Conservation (phyloP, 2,113 vertebrate species). For the Pollimyrus isidori region DNA sequence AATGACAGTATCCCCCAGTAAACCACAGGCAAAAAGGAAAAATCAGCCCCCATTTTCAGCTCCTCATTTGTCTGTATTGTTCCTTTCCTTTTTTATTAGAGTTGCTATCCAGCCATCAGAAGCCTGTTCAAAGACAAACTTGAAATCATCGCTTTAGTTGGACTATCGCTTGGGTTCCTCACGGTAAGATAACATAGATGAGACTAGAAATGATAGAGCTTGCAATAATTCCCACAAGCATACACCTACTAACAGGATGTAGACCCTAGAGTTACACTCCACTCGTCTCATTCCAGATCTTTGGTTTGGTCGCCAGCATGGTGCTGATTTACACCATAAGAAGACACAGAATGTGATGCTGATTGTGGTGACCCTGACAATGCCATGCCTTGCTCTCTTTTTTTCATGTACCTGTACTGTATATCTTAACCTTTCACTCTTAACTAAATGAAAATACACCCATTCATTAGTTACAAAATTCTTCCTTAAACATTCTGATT, state of each 20-base stretch:
- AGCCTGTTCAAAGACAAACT: conserved; percentile 74
- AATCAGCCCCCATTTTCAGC: background rate
- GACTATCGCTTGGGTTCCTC: conserved; percentile 81
- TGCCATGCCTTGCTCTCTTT: background rate
- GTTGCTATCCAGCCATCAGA: conserved; percentile 69
- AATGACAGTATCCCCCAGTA: background rate
- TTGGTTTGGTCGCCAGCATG: conserved; percentile 97
- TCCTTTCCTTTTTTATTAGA: conserved; percentile 37
- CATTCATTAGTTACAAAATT: background rate
- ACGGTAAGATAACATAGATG: conserved; percentile 66
- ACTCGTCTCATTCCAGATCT: conserved; percentile 61
- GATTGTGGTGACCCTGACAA: background rate
- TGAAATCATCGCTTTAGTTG: conserved; percentile 81
- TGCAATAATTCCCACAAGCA: background rate
- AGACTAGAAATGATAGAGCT: background rate
- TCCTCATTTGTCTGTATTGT: background rate
- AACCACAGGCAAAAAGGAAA: background rate
- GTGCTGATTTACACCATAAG: conserved; percentile 86
- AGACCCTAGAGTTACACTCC: background rate
- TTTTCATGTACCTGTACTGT: too few relatives aligned
- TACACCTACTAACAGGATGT: background rate
- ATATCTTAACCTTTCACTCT: background rate
- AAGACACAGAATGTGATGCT: conserved; percentile 74
- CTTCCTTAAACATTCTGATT: background rate
- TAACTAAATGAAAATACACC: background rate